Evolutionary conservation across 2,113 vertebrate species (phyloP).

Genomic region (Muntiacus reevesi): DNA sequence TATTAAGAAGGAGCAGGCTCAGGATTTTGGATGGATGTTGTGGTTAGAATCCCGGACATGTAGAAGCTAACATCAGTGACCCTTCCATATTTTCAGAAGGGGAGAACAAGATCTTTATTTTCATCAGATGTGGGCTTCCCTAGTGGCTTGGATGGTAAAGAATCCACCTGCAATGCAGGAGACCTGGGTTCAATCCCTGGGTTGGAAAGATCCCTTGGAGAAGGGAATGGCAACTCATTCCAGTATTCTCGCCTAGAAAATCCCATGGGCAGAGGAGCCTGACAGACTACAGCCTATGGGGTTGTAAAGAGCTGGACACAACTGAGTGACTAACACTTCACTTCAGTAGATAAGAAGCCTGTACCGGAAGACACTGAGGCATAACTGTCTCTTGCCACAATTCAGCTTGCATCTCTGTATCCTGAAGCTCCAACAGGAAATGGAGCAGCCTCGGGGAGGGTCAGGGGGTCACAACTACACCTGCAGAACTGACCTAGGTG

Average conservation of each 20-base stretch:
- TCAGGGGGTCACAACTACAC: neutral
- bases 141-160: neutral
- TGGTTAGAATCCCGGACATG: neutral
- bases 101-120: neutral
- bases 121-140: neutral
- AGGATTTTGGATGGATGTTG: neutral
- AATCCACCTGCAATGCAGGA: neutral
- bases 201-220: neutral
- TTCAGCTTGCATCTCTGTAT: too few relatives aligned
- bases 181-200: neutral
- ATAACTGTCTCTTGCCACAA: neutral
- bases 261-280: neutral
- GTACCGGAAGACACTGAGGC: neutral
- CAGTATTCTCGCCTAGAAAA: neutral
- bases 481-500: neutral
- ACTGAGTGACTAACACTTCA: neutral
- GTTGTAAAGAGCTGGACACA: neutral
- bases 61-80: neutral
- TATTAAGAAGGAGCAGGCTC: neutral
- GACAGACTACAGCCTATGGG: neutral
- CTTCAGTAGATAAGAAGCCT: neutral
- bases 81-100: neutral
- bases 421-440: neutral
- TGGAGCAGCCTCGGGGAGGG: rapidly evolving
- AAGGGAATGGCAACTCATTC: neutral